Percentiles rank a stretch among this genome's conserved stretches.
Evolutionary conservation across 2,888 invertebrate species (phyloP).

Genomic region (Craniophora ligustri): DNA sequence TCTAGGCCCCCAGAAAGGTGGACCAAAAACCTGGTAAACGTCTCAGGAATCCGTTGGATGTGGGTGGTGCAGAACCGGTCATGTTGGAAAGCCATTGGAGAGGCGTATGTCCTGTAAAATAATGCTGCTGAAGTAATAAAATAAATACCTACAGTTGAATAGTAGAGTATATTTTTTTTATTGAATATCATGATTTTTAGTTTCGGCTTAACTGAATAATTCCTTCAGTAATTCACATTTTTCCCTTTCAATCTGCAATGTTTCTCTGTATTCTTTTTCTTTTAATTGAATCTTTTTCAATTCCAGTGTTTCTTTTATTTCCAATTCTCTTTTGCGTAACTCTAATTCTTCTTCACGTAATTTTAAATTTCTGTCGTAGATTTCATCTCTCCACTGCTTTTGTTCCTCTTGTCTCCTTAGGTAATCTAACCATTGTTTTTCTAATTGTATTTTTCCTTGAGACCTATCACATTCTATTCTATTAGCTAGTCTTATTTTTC

Average conservation of each 20-base stretch:
- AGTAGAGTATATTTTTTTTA: no score
- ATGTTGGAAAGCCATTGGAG: no score
- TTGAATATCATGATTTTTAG: background rate
- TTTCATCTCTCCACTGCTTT: slow-evolving; percentile 58
- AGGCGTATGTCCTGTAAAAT: no score
- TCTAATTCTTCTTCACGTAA: slow-evolving; percentile 66
- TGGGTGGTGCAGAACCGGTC: no score
- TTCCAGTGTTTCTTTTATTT: slow-evolving; percentile 66
- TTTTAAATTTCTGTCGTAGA: slow-evolving; percentile 62
- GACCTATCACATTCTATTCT: slow-evolving; percentile 68
- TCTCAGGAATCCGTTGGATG: no score
- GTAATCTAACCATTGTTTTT: slow-evolving; percentile 72
- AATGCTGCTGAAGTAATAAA: no score
- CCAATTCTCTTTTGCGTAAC: slow-evolving; percentile 61
- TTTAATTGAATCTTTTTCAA: slow-evolving; percentile 62
- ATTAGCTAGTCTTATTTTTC: slow-evolving; percentile 69
- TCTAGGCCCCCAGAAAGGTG: no score
- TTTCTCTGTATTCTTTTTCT: slow-evolving; percentile 63
- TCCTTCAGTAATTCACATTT: slow-evolving; percentile 67
- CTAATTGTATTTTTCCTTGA: slow-evolving; percentile 70
- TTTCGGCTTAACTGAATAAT: slow-evolving; percentile 44
- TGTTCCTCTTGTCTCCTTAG: slow-evolving; percentile 65
- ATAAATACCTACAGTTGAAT: no score
- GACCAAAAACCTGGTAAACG: no score
- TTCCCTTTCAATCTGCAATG: slow-evolving; percentile 64